Evolutionary conservation across 2,888 invertebrate genomes (phyloP).

Genomic region (Cotesia congregata): DNA sequence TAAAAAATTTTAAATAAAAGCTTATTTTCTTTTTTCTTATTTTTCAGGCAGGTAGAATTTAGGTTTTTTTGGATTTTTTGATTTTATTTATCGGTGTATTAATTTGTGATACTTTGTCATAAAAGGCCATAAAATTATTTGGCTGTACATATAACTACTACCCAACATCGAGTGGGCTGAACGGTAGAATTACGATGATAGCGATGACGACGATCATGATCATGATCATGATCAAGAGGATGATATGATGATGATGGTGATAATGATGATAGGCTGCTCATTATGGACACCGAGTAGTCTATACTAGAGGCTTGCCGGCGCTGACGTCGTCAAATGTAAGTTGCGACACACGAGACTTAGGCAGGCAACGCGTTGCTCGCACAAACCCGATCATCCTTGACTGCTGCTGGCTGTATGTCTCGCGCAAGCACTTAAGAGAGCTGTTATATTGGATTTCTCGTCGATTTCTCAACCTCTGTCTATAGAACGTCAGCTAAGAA

Average conservation of each 20-base stretch:
- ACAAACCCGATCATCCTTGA: conserved; percentile 65
- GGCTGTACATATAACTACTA: neutral
- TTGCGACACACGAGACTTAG: conserved; percentile 49
- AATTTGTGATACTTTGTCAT: neutral
- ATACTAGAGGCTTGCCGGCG: conserved; percentile 35
- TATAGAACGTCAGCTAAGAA: neutral
- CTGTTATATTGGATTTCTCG: neutral
- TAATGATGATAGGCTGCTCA: conserved; percentile 43
- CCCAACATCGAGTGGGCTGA: neutral
- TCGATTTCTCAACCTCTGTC: neutral
- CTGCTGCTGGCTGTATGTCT: conserved; percentile 45
- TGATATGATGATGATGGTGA: neutral
- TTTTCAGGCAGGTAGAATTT: neutral
- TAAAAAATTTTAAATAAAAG: neutral
- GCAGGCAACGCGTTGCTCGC: conserved; percentile 42
- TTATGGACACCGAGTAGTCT: conserved; percentile 41
- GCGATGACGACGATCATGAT: neutral
- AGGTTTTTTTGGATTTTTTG: conserved; percentile 4
- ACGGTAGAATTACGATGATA: neutral
- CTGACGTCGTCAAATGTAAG: conserved; percentile 60
- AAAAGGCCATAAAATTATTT: neutral
- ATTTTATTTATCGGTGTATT: neutral
- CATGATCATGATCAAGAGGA: neutral
- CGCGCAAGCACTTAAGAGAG: conserved; percentile 25
- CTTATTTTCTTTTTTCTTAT: neutral